Conservation (phyloP, 2,888 invertebrate species). For the Lepidocyrtinus sp. region DNA sequence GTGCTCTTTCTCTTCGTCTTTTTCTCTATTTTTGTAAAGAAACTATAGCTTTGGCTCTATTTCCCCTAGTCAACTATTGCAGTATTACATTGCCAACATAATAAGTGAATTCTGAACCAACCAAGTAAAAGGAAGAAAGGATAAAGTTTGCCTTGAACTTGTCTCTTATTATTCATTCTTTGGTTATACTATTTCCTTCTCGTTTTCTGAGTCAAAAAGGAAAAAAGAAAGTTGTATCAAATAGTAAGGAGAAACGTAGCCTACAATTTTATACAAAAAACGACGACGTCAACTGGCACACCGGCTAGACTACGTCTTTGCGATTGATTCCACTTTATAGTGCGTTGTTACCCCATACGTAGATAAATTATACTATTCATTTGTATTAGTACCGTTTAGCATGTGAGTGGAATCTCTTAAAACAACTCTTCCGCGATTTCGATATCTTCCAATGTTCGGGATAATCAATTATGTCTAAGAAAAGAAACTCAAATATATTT, state of each 20-base stretch:
- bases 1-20: conserved; percentile 27
- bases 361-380: too few species aligned
- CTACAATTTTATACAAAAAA: too few species aligned
- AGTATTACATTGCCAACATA: too few species aligned
- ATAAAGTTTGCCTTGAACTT: conserved; percentile 58
- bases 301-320: too few species aligned
- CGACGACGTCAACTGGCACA: too few species aligned
- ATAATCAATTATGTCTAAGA: background rate
- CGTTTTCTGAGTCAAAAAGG: background rate
- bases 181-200: conserved; percentile 44
- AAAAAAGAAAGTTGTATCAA: too few species aligned
- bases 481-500: background rate
- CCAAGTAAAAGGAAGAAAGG: too few species aligned
- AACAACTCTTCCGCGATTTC: background rate
- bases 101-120: too few species aligned
- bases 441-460: background rate
- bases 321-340: too few species aligned
- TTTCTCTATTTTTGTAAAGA: background rate
- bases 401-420: background rate
- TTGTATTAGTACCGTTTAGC: background rate
- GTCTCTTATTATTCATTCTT: conserved; percentile 54
- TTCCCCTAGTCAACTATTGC: too few species aligned
- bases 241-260: too few species aligned
- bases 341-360: too few species aligned
- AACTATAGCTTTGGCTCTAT: background rate